These are phyloP conservation scores for Sabellastarte sp. DNA, from an alignment of 2,888 invertebrate genomes.

Conservation along the genomic window DNA sequence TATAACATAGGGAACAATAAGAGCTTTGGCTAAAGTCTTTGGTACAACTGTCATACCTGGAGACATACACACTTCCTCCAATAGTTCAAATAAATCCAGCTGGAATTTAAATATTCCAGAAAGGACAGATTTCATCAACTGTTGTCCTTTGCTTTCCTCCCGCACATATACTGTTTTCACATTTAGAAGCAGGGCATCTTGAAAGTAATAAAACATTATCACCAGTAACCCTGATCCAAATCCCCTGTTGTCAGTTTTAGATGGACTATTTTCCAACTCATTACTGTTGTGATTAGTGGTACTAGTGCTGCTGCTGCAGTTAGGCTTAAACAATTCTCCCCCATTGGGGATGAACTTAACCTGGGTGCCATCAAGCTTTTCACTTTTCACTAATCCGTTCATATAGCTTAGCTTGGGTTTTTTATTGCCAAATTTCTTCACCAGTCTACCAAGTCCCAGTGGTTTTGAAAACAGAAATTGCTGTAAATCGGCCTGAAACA, in stretches of 20 bases:
- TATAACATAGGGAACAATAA: conserved; percentile 27
- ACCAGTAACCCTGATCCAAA: conserved; percentile 25
- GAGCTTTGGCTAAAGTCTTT: conserved; percentile 23
- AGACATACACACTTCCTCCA: conserved; percentile 24
- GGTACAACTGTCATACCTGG: conserved; percentile 22
- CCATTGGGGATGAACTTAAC: background rate
- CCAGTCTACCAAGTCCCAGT: background rate
- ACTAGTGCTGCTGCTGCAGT: background rate
- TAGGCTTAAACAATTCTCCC: background rate
- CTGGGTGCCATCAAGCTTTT: background rate
- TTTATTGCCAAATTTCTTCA: background rate
- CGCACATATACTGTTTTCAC: conserved; percentile 23
- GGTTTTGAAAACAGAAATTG: conserved; percentile 26
- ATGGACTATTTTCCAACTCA: background rate
- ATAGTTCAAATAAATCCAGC: conserved; percentile 26
- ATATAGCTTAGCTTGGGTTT: background rate
- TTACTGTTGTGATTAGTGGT: background rate
- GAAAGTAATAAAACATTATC: conserved; percentile 32
- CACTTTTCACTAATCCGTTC: background rate
- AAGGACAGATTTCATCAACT: conserved; percentile 20
- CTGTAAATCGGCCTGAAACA: conserved; percentile 26
- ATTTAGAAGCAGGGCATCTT: conserved; percentile 32
- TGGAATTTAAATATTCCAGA: conserved; percentile 28
- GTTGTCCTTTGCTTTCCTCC: conserved; percentile 8
- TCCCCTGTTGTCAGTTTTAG: background rate